Evolutionary conservation across 2,797 vertebrate genomes (phyloP), one percentile per base, ranked within the genome.

Genomic region (Acipenser ruthenus): DNA sequence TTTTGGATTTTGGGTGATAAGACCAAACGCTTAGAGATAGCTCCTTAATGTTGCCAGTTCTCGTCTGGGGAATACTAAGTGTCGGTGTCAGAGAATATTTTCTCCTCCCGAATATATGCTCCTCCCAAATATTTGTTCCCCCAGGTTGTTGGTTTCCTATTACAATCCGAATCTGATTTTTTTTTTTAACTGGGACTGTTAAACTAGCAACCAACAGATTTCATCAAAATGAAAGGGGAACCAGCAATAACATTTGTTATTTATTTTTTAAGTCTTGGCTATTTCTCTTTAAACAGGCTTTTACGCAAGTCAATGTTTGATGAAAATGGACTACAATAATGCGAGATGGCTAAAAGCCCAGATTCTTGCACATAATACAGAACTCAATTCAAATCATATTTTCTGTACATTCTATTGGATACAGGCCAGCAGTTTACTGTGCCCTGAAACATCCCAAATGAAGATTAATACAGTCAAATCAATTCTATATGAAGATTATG

Each of bases 391-490:
- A 37, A 12, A 51, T 51, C 59, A 62, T 7, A 23, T 53, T 15
- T 63, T 12, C 51, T 58, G 15, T 49, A 59, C 50, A 10, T 55
- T 11, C 48, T 6, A 7, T 8, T 10, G n/a, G 56, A 65, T 55
- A 50, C 12, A n/a, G 56, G 67, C 47, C 66, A 67, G 69, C 63
- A 62, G 4, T 68, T 71, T 15, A 11, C 51, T 6, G 58, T 49
- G 6, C 18, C 11, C 60, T 49, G 37, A 56, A 69, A 65, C 62
- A 64, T 23, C 8, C 48, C 13, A 23, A 65, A 50, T 10, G 60
- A 18, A 70, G 67, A 71, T 73, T 18, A 60, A 65, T 69, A 37
- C 37, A 37, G 68, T 67, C 23, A 67, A 62, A 65, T 64, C 60
- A 68, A 65, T 66, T 69, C 8, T 1, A 37, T 59, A 11, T 67